Percentiles rank a stretch among this genome's conserved stretches.
Evolutionary conservation across 1,140 invertebrate genomes (phyloP).

Genomic region (Drosophila melanogaster): DNA sequence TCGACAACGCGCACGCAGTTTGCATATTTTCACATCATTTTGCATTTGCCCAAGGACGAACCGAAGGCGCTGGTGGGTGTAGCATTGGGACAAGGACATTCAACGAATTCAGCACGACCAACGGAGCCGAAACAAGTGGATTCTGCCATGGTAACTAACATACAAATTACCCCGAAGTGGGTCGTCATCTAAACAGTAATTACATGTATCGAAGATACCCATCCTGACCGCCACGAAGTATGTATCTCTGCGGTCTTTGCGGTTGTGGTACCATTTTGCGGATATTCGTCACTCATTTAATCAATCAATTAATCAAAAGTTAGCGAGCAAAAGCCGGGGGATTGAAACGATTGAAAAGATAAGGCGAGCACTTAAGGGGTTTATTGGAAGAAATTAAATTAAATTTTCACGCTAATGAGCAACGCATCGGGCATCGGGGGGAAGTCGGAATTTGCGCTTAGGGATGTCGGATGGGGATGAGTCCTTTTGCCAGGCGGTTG

Average conservation of each 20-base stretch:
- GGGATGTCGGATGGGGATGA: no score
- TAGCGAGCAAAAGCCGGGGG: not conserved
- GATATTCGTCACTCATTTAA: constrained; percentile 58
- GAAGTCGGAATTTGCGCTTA: not conserved
- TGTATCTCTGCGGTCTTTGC: constrained; percentile 8
- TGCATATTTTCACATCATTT: constrained; percentile 72
- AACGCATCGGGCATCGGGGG: not conserved
- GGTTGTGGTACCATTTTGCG: constrained; percentile 5
- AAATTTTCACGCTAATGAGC: constrained; percentile 50
- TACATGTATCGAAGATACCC: constrained; percentile 43
- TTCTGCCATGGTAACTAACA: not conserved
- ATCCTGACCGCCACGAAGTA: constrained; percentile 1
- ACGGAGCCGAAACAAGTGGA: not conserved
- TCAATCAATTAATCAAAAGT: constrained; percentile 65
- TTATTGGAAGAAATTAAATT: constrained; percentile 49
- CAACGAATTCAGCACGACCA: constrained; percentile 41
- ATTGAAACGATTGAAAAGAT: constrained; percentile 2
- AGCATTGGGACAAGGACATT: not conserved
- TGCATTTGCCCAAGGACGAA: constrained; percentile 38
- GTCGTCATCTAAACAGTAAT: constrained; percentile 44
- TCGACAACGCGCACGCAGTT: constrained; percentile 58
- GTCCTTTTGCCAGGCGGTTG: not conserved
- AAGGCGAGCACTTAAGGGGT: constrained; percentile 14
- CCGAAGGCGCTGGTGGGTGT: not conserved
- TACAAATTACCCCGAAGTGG: not conserved